These are phyloP conservation scores for Tauraco hartlaubi DNA, from an alignment of 2,797 vertebrate species.

Conservation along the genomic window DNA sequence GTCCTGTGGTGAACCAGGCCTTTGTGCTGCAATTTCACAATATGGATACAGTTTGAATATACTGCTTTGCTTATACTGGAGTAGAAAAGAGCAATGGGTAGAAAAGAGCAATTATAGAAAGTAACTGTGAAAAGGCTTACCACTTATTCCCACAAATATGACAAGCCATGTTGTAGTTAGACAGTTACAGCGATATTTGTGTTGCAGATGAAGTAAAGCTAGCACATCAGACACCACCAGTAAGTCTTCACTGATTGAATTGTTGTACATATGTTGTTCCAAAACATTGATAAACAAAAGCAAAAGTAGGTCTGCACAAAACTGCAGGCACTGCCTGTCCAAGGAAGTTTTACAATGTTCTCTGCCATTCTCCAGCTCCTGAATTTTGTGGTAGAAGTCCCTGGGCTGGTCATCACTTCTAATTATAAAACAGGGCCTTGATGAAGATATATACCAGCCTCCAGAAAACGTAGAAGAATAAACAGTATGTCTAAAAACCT, in stretches of 20 bases:
- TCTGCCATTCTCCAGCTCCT: neutral
- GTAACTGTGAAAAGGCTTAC: neutral
- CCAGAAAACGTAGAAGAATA: neutral
- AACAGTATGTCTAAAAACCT: neutral
- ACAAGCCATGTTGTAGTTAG: neutral
- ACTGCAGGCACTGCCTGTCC: neutral
- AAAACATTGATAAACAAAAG: neutral
- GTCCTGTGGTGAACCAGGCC: neutral
- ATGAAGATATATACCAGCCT: neutral
- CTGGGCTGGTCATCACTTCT: neutral
- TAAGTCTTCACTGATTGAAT: neutral
- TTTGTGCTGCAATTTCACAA: neutral
- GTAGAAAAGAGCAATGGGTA: neutral
- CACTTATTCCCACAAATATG: neutral
- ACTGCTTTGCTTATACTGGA: neutral
- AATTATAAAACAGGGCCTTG: neutral
- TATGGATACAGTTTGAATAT: neutral
- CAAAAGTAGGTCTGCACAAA: conserved; percentile 5
- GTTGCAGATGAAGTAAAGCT: neutral
- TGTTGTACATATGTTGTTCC: neutral
- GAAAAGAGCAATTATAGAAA: neutral
- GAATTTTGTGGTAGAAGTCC: neutral
- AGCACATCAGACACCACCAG: neutral
- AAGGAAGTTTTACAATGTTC: neutral
- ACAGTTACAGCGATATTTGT: neutral